Evolutionary conservation across 2,797 vertebrate genomes (phyloP), one percentile per base, ranked within the genome.

Genomic region (Rhinophrynus dorsalis): DNA sequence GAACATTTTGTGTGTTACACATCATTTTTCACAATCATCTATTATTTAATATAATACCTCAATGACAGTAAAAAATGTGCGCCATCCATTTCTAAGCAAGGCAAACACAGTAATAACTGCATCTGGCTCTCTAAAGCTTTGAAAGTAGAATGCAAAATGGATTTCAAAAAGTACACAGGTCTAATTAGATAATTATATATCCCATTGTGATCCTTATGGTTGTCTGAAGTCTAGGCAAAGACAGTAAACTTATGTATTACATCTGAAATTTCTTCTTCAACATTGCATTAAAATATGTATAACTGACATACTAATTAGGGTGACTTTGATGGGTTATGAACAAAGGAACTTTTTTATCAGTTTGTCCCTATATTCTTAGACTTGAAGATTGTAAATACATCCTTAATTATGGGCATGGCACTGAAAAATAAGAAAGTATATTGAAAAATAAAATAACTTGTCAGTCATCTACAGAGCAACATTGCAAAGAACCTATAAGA

Each of bases 21-120:
- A 58, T 58, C 35, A 58, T 58, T 35, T 42, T 58, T 57, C 11
- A 10, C 17, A 57, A 8, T 37, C n/a, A 21, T 38, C 24, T 38
- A 13, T 15, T 58, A 26, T 26, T 58, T 40, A 58, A 40, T 5
- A 17, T 58, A 37, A 58, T 58, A 26, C 29, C 40, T 58, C 23
- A 58, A 12, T 58, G 23, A 21, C 37, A 40, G 37, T 9, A 6
- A 58, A 26, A 24, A 11, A 51, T n/a, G 2, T 42, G 38, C 13
- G 12, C 12, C n/a, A n/a, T 42, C 5, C 38, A n/a, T 42, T 17
- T n/a, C 18, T 42, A n/a, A 12, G 3, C 13, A 47, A 23, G 12
- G 17, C 11, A 2, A 21, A 21, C 21, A 23, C 13, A 12, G 21
- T 9, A 20, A 55, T 18, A 20, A 55, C n/a, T n/a, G n/a, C n/a